Conservation (phyloP, 30 jellyfish, hydroid and myxozoan species). For the Cassiopea andromeda region DNA sequence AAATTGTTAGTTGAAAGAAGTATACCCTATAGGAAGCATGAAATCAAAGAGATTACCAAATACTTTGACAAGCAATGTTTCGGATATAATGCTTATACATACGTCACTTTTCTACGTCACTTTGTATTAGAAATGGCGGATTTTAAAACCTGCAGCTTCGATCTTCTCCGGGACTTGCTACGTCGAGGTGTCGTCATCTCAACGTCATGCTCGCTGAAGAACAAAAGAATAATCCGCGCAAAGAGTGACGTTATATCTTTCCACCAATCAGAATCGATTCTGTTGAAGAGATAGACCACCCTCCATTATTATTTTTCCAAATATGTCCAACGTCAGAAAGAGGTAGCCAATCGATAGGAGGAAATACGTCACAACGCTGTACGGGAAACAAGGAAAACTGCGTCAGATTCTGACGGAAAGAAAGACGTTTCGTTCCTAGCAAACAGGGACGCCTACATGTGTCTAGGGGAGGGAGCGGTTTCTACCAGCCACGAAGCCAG, state of each 20-base stretch:
- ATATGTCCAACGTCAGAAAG: constrained; percentile 21
- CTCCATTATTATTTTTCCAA: constrained; percentile 28
- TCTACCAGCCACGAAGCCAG: too few relatives aligned
- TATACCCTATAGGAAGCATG: background rate
- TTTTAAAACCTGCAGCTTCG: constrained; percentile 30
- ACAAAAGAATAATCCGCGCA: constrained; percentile 71
- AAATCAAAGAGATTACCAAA: background rate
- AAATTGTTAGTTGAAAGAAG: background rate
- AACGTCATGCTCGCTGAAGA: constrained; percentile 78
- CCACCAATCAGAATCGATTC: constrained; percentile 59
- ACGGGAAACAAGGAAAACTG: background rate
- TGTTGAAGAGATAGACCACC: constrained; percentile 14
- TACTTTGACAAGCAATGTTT: constrained; percentile 34
- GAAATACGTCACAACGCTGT: background rate
- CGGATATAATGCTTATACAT: constrained; percentile 53
- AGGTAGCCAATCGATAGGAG: constrained; percentile 9
- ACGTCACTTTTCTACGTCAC: constrained; percentile 94
- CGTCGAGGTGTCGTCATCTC: constrained; percentile 80
- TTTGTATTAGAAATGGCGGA: constrained; percentile 46
- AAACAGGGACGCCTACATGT: too few relatives aligned
- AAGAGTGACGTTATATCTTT: constrained; percentile 68
- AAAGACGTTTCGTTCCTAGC: background rate
- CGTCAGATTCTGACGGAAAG: background rate
- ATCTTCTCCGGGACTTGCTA: constrained; percentile 52
- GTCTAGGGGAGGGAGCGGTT: too few relatives aligned